phyloP scores from a whole-genome alignment of 2,113 vertebrate species.

The cat (Felis catus) region F.catus_Fca126_mat1.0 CM031412.1:183519001-183519500 shows the following conservation, averaged over 20 bases:
- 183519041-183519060: neutral
- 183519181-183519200: neutral
- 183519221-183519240: accelerated
- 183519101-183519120: neutral
- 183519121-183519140: neutral
- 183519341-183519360: neutral
- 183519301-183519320: neutral
- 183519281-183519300: neutral
- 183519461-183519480: neutral
- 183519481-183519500: neutral
- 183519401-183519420: neutral
- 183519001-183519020: neutral
- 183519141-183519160: neutral
- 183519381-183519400: neutral
- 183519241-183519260: neutral
- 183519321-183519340: neutral
- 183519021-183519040: neutral
- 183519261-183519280: neutral
- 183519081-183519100: neutral
- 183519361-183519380: neutral
- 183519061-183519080: neutral
- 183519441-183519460: neutral
- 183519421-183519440: neutral
- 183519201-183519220: neutral
- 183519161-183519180: accelerated